Evolutionary conservation across 2,113 vertebrate genomes (phyloP).

Genomic region (Cranoglanis bouderius): DNA sequence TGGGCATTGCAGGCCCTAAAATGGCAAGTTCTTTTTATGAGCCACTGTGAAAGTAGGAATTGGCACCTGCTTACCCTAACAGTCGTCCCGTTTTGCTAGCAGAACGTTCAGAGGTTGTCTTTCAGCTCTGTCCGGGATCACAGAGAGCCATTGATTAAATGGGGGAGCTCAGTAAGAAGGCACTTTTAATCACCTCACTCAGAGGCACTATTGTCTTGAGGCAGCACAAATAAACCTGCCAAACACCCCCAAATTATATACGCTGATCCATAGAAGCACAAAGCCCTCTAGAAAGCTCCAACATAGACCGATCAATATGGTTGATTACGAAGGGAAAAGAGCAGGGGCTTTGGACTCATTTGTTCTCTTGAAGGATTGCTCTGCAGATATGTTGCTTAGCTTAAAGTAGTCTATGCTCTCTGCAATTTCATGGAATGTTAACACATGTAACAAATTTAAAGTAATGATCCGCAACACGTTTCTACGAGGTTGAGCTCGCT

Average conservation of each 20-base stretch:
- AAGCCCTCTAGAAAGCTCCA: constrained; percentile 54
- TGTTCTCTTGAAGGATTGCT: constrained; percentile 53
- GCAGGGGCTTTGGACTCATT: constrained; percentile 62
- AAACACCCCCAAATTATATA: constrained; percentile 73
- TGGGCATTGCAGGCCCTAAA: constrained; percentile 67
- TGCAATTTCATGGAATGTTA: not conserved
- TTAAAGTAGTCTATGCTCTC: constrained; percentile 18
- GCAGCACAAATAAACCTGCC: constrained; percentile 65
- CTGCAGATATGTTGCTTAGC: constrained; percentile 47
- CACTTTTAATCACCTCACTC: constrained; percentile 75
- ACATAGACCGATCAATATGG: constrained; percentile 70
- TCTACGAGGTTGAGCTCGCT: not conserved
- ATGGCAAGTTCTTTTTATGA: constrained; percentile 63
- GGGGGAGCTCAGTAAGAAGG: constrained; percentile 69
- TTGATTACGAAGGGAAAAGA: constrained; percentile 71
- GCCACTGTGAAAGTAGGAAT: constrained; percentile 54
- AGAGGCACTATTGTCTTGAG: constrained; percentile 71
- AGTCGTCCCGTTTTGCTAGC: constrained; percentile 48
- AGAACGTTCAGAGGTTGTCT: constrained; percentile 62
- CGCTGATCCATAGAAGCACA: constrained; percentile 60
- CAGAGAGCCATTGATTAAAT: constrained; percentile 71
- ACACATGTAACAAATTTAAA: constrained; percentile 2
- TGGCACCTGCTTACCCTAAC: constrained; percentile 54
- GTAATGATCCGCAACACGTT: constrained; percentile 28
- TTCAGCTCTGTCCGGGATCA: constrained; percentile 63